phyloP scores from a whole-genome alignment of 1,140 invertebrate species.

The Polypedilum vanderplanki region DNA sequence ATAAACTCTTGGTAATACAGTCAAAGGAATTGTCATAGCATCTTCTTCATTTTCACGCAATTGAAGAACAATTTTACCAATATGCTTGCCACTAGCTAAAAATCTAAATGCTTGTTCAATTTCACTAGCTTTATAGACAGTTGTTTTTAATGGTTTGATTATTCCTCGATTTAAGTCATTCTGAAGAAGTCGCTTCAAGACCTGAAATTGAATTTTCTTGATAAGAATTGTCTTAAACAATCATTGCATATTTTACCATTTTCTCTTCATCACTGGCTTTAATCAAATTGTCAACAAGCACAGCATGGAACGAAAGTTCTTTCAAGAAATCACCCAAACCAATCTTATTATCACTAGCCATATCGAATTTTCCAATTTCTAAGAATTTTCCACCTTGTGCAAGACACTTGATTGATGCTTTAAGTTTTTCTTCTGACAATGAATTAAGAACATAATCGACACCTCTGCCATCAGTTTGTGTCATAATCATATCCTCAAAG shows the following conservation, averaged over 20 bases:
- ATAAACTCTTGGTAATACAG: slow-evolving; percentile 42
- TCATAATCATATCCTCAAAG: slow-evolving; percentile 54
- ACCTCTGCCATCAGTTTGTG: slow-evolving; percentile 53
- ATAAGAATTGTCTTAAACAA: no score
- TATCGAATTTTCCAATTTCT: slow-evolving; percentile 73
- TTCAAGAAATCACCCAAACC: slow-evolving; percentile 71
- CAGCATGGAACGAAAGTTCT: slow-evolving; percentile 80
- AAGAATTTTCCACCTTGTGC: slow-evolving; percentile 59
- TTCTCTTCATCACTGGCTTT: slow-evolving; percentile 44
- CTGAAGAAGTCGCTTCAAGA: slow-evolving; percentile 49
- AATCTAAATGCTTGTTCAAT: slow-evolving; percentile 62
- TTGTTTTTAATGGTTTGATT: slow-evolving; percentile 54
- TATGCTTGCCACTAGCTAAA: slow-evolving; percentile 82
- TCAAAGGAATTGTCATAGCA: slow-evolving; percentile 36
- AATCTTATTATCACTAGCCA: slow-evolving; percentile 55
- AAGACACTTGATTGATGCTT: slow-evolving; percentile 71
- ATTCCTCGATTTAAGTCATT: slow-evolving; percentile 57
- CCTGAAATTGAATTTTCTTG: background rate
- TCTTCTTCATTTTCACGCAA: slow-evolving; percentile 35
- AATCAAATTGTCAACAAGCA: slow-evolving; percentile 69
- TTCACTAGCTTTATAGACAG: slow-evolving; percentile 53
- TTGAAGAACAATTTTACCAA: slow-evolving; percentile 64
- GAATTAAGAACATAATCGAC: slow-evolving; percentile 64
- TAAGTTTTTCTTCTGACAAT: slow-evolving; percentile 57
- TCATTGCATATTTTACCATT: slow-evolving; percentile 36